Evolutionary conservation across 2,797 vertebrate species (phyloP).

Genomic region (Brachyalestes nurse): DNA sequence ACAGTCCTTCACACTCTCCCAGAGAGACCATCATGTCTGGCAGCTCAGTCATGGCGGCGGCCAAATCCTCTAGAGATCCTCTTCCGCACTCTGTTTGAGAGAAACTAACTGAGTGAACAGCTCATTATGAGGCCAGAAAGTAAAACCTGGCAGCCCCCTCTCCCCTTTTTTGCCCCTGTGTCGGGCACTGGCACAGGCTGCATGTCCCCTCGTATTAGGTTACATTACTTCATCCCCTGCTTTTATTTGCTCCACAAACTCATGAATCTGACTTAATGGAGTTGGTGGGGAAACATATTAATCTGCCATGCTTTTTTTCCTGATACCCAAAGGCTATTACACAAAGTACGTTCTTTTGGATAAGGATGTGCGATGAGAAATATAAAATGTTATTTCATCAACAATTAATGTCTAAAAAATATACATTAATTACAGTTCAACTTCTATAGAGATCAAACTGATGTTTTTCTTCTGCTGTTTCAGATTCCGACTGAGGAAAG

Average conservation of each 20-base stretch:
- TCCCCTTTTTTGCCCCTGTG: slow-evolving; percentile 57
- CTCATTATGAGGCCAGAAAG: slow-evolving; percentile 55
- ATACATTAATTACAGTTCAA: not conserved
- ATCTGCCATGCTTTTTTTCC: slow-evolving; percentile 17
- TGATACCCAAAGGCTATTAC: slow-evolving; percentile 20
- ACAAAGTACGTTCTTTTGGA: slow-evolving; percentile 26
- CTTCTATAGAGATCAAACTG: not conserved
- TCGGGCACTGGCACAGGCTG: slow-evolving; percentile 59
- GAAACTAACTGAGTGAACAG: slow-evolving; percentile 62
- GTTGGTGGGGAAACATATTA: slow-evolving; percentile 21
- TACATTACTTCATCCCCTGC: slow-evolving; percentile 66
- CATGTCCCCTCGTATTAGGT: slow-evolving; percentile 67
- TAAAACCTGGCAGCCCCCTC: slow-evolving; percentile 64
- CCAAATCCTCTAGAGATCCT: slow-evolving; percentile 60
- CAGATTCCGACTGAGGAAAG: slow-evolving; percentile 1
- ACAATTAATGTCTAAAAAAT: not conserved
- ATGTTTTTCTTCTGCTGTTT: not conserved
- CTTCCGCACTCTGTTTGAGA: slow-evolving; percentile 62
- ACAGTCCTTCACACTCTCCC: slow-evolving; percentile 59
- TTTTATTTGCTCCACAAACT: slow-evolving; percentile 63
- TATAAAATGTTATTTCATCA: not conserved
- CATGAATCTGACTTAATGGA: slow-evolving; percentile 53
- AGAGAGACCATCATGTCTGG: slow-evolving; percentile 56
- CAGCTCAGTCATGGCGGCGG: slow-evolving; percentile 47
- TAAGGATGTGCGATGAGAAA: slow-evolving; percentile 23